A percentile compares a stretch with the other conserved stretches of the same genome.
phyloP scores from a whole-genome alignment of 2,113 vertebrate species.

The Solenodon paradoxus region DNA sequence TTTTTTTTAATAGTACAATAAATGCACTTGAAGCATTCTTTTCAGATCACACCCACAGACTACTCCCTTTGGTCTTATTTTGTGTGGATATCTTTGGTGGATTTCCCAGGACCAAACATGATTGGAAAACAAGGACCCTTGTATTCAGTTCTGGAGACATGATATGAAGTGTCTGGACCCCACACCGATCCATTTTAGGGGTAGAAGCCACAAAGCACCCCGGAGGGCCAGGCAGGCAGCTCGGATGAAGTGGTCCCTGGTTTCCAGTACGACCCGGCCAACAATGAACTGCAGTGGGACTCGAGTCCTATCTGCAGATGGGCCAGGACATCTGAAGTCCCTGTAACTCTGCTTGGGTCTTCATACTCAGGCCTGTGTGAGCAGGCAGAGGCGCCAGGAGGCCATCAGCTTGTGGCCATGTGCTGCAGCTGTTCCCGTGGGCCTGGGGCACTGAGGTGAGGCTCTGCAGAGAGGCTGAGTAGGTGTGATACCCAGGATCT shows the following conservation, averaged over 20 bases:
- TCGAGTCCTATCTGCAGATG: not conserved
- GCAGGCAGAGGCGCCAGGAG: not conserved
- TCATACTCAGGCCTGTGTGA: not conserved
- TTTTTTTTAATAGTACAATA: not conserved
- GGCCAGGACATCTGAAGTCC: too few species aligned
- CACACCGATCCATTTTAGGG: not conserved
- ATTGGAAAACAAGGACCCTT: not conserved
- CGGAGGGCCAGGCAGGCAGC: not conserved
- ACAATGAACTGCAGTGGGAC: not conserved
- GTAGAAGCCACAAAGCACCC: not conserved
- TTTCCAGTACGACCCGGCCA: not conserved
- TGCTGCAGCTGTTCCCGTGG: not conserved
- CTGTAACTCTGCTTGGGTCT: not conserved
- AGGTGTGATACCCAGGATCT: not conserved
- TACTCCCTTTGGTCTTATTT: not conserved
- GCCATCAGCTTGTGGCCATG: not conserved
- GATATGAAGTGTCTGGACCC: not conserved
- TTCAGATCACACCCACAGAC: too few species aligned
- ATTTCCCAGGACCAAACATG: not conserved
- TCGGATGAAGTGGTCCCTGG: not conserved
- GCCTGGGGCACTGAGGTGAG: not conserved
- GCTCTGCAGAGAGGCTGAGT: not conserved
- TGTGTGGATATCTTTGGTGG: not conserved
- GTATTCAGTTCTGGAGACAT: not conserved
- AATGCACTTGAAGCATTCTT: too few species aligned